A percentile compares a stretch with the other conserved stretches of the same genome.
Evolutionary conservation across 2,797 vertebrate genomes (phyloP).

Genomic region (Thamnophis elegans): DNA sequence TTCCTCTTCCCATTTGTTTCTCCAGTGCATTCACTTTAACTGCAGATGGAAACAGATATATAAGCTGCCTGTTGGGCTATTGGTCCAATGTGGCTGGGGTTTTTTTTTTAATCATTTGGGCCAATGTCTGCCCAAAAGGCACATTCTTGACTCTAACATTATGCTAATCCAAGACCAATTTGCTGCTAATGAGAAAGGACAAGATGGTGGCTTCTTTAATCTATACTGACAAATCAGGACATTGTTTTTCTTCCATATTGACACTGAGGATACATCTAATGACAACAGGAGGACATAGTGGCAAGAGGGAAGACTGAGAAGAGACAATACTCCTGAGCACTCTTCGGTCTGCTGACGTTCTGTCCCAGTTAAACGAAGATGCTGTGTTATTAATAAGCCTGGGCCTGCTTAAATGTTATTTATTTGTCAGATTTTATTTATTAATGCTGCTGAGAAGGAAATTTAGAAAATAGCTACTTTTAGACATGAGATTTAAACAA

Average conservation of each 20-base stretch:
- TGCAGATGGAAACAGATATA: background rate
- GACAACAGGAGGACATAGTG: background rate
- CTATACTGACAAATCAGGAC: background rate
- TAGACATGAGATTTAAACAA: background rate
- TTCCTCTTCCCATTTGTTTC: background rate
- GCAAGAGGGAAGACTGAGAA: background rate
- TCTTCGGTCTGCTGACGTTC: background rate
- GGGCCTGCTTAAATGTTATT: background rate
- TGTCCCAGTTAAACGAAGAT: background rate
- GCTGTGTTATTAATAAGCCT: background rate
- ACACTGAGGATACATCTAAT: background rate
- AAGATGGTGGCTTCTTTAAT: background rate
- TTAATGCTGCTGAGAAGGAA: background rate
- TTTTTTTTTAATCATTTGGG: background rate
- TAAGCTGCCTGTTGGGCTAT: background rate
- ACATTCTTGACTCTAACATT: background rate
- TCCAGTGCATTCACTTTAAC: background rate
- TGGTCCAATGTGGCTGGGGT: background rate
- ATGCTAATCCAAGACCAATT: background rate
- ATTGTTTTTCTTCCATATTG: background rate
- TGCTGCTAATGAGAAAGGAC: background rate
- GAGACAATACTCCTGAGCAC: background rate
- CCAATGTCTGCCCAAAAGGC: background rate
- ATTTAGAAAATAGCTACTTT: background rate
- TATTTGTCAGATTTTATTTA: background rate